Evolutionary conservation across 1,140 invertebrate species (phyloP).

Genomic region (Drosophila subobscura): DNA sequence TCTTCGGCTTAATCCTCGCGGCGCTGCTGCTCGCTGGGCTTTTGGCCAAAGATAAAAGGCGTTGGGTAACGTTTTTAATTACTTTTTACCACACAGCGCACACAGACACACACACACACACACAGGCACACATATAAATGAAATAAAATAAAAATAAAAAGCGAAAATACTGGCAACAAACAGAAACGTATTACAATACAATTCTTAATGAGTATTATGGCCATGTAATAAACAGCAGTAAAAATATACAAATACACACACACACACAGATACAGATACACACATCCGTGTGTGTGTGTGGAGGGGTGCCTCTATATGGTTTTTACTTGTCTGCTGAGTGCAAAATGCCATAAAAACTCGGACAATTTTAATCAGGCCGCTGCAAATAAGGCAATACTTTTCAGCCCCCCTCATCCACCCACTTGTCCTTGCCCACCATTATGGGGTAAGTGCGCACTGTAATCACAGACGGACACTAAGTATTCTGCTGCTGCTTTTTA

Average conservation of each 20-base stretch:
- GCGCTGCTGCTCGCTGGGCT: slow-evolving; percentile 14
- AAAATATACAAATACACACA: slow-evolving; percentile 46
- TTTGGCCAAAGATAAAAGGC: slow-evolving; percentile 45
- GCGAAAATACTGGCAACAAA: slow-evolving; percentile 37
- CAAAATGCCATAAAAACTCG: slow-evolving; percentile 66
- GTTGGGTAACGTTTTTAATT: slow-evolving; percentile 71
- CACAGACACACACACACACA: slow-evolving; percentile 19
- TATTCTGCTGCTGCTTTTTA: slow-evolving; percentile 30
- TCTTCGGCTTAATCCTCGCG: slow-evolving; percentile 25
- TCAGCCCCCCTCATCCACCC: slow-evolving; percentile 15
- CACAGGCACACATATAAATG: too few species aligned
- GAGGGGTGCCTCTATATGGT: not conserved
- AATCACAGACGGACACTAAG: slow-evolving; percentile 57
- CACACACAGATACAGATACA: slow-evolving; percentile 22
- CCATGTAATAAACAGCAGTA: slow-evolving; percentile 68
- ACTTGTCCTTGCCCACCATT: slow-evolving; percentile 22
- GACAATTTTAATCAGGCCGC: slow-evolving; percentile 69
- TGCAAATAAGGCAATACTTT: slow-evolving; percentile 70
- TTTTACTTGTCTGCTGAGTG: slow-evolving; percentile 49
- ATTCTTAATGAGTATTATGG: slow-evolving; percentile 78
- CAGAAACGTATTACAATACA: slow-evolving; percentile 66
- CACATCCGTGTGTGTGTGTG: slow-evolving; percentile 21
- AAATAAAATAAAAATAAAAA: slow-evolving; percentile 35
- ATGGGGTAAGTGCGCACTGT: slow-evolving; percentile 51
- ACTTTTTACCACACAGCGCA: slow-evolving; percentile 54